Evolutionary conservation across 2,113 vertebrate genomes (phyloP).

Genomic region (Alaudala cheleensis): DNA sequence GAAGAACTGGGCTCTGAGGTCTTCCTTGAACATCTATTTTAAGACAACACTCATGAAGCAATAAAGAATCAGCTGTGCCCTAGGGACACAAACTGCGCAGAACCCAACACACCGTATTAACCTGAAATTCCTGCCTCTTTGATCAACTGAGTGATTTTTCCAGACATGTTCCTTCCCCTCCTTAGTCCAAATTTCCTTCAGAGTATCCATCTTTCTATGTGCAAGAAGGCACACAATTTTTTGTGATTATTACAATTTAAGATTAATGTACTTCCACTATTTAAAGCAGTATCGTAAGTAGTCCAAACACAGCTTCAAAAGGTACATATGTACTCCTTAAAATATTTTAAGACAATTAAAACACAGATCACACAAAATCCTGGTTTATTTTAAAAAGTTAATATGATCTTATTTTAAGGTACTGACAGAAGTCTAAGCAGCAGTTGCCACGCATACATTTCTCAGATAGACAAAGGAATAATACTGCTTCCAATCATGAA

Average conservation of each 20-base stretch:
- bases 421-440: not conserved
- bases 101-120: not conserved
- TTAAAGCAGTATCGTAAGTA: not conserved
- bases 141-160: not conserved
- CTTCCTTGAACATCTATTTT: not conserved
- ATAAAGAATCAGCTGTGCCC: not conserved
- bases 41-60: not conserved
- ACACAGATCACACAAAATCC: not conserved
- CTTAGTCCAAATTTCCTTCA: not conserved
- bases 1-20: not conserved
- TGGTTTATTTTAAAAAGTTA: not conserved
- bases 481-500: not conserved
- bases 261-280: not conserved
- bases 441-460: not conserved
- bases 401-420: not conserved
- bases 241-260: not conserved
- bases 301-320: not conserved
- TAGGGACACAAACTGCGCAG: accelerated
- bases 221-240: not conserved
- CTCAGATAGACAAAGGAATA: not conserved
- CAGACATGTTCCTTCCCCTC: not conserved
- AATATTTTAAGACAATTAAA: not conserved
- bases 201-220: not conserved
- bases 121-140: not conserved
- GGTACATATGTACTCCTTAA: not conserved